A percentile compares a stretch with the other conserved stretches of the same genome.
phyloP scores from a whole-genome alignment of 2,888 invertebrate genomes.

The Meganola albula region DNA sequence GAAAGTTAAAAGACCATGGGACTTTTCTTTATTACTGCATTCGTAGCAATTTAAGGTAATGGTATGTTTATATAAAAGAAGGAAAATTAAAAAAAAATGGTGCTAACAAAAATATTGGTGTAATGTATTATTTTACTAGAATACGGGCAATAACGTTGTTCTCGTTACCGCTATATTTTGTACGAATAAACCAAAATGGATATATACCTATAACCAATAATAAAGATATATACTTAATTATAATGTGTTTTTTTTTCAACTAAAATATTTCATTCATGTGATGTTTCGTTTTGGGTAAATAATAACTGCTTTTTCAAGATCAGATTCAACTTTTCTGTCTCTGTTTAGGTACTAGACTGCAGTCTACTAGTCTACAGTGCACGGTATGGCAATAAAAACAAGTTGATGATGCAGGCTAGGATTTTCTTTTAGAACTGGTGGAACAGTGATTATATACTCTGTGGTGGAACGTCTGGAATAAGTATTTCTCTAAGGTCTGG shows the following conservation, averaged over 20 bases:
- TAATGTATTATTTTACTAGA: slow-evolving; percentile 58
- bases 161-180: slow-evolving; percentile 65
- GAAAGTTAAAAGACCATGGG: slow-evolving; percentile 57
- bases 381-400: too few relatives aligned
- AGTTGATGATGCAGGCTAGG: too few relatives aligned
- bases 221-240: slow-evolving; percentile 52
- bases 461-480: too few relatives aligned
- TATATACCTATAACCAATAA: slow-evolving; percentile 65
- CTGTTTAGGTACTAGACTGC: too few relatives aligned
- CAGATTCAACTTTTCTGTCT: too few relatives aligned
- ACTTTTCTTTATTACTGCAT: slow-evolving; percentile 57
- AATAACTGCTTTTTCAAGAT: too few relatives aligned
- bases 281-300: too few relatives aligned
- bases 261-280: too few relatives aligned
- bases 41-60: slow-evolving; percentile 66
- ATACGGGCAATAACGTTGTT: slow-evolving; percentile 59
- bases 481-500: too few relatives aligned
- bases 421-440: too few relatives aligned
- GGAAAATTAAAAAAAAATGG: slow-evolving; percentile 57
- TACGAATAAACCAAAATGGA: slow-evolving; percentile 59
- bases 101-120: slow-evolving; percentile 72
- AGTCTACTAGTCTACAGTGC: too few relatives aligned
- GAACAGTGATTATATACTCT: too few relatives aligned
- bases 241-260: slow-evolving; percentile 15
- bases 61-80: slow-evolving; percentile 62